Percentiles rank a stretch among this genome's conserved stretches.
Conservation (phyloP, 1,140 invertebrate genomes). For the Zeugodacus cucurbitae region DNA sequence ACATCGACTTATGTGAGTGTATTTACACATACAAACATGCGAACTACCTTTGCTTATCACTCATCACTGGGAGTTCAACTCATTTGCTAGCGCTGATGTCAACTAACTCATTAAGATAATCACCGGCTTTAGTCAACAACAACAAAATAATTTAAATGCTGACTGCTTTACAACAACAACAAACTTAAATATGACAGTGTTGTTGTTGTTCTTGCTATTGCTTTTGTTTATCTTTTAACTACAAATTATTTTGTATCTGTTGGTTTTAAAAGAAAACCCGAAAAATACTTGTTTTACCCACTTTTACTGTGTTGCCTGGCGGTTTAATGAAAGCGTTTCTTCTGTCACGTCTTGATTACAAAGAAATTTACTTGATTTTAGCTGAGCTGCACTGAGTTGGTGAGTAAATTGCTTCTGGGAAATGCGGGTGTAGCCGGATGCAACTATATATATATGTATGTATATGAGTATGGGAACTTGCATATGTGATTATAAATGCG, state of each 20-base stretch:
- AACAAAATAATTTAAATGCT: background rate
- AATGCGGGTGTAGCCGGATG: conserved; percentile 32
- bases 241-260: background rate
- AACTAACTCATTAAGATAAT: conserved; percentile 26
- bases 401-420: background rate
- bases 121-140: background rate
- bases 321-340: background rate
- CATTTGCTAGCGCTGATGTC: background rate
- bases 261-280: background rate
- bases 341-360: background rate
- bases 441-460: background rate
- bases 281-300: background rate
- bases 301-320: background rate
- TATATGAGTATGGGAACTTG: background rate
- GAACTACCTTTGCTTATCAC: background rate
- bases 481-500: background rate
- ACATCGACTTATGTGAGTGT: background rate
- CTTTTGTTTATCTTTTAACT: background rate
- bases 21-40: background rate
- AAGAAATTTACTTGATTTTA: background rate
- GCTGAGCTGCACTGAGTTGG: background rate
- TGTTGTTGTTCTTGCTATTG: background rate
- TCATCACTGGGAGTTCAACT: background rate
- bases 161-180: background rate
- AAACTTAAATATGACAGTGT: background rate